These are phyloP conservation scores for Ramphastos sulfuratus DNA, from an alignment of 2,113 vertebrate species.

Conservation along the genomic window DNA sequence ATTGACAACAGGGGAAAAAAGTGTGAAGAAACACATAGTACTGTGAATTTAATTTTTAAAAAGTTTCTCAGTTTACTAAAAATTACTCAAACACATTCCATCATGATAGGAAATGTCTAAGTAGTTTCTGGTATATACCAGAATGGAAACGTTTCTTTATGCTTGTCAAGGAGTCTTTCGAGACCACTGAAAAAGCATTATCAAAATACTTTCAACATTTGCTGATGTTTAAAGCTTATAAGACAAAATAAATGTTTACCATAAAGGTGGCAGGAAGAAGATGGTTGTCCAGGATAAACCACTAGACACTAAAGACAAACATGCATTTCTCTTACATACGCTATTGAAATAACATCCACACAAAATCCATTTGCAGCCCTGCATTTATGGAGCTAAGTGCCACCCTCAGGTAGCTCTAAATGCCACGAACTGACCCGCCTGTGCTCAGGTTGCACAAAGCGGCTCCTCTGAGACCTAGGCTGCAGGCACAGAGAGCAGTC, in stretches of 20 bases:
- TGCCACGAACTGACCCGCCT: fast-evolving
- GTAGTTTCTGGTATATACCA: background rate
- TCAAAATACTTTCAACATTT: background rate
- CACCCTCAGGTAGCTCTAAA: fast-evolving
- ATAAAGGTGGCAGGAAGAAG: background rate
- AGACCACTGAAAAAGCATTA: background rate
- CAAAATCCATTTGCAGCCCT: fast-evolving
- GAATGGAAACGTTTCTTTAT: background rate
- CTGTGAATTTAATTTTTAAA: background rate
- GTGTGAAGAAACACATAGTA: background rate
- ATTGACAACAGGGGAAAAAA: background rate
- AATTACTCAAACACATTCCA: background rate
- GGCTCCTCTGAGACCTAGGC: fast-evolving
- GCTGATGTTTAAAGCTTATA: background rate
- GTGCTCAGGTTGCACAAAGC: fast-evolving
- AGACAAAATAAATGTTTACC: background rate
- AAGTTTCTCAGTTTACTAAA: background rate
- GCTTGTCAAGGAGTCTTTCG: background rate
- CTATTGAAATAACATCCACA: fast-evolving
- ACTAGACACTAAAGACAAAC: too few species aligned
- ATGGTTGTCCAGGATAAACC: background rate
- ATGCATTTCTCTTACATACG: fast-evolving
- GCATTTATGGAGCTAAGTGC: fast-evolving
- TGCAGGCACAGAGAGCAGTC: fast-evolving
- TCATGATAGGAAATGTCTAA: background rate